Percentiles rank a stretch among this genome's conserved stretches.
Conservation (phyloP, 2,797 vertebrate species). For the Lophius americanus region DNA sequence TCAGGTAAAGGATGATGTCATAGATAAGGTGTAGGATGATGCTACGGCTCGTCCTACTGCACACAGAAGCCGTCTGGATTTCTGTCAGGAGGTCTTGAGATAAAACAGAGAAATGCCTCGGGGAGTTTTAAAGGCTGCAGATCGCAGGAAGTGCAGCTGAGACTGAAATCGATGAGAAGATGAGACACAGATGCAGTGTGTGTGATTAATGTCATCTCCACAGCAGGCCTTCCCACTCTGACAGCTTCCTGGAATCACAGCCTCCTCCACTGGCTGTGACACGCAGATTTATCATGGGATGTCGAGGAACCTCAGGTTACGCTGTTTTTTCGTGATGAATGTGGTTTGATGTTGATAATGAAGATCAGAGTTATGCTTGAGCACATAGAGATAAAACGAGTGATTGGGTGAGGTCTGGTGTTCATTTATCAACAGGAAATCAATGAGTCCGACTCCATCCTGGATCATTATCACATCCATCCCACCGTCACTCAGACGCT, state of each 20-base stretch:
- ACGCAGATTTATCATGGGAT: slow-evolving; percentile 24
- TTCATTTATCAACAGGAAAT: slow-evolving; percentile 27
- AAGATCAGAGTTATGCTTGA: slow-evolving; percentile 13
- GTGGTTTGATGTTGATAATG: neutral
- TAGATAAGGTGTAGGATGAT: neutral
- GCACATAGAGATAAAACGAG: slow-evolving; percentile 3
- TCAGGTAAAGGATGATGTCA: neutral
- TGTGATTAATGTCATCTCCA: too few relatives aligned
- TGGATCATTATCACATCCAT: slow-evolving; percentile 12
- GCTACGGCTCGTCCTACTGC: neutral
- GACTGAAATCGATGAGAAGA: slow-evolving; percentile 46
- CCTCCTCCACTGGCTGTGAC: neutral
- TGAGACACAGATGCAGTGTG: slow-evolving; percentile 3
- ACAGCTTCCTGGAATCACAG: slow-evolving; percentile 39
- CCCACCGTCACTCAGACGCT: neutral
- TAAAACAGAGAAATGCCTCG: slow-evolving; percentile 1
- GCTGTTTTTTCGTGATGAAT: slow-evolving; percentile 2
- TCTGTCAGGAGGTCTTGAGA: slow-evolving; percentile 14
- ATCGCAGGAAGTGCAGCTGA: slow-evolving; percentile 33
- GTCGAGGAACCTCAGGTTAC: neutral
- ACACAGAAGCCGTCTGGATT: slow-evolving; percentile 10
- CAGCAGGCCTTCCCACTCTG: neutral
- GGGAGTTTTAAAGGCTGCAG: slow-evolving; percentile 26
- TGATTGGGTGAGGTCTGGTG: neutral
- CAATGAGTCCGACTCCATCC: slow-evolving; percentile 10